Percentiles rank a stretch among this genome's conserved stretches.
Evolutionary conservation across 92 coral and sea anemone genomes (phyloP).

Genomic region (Desmophyllum pertusum): DNA sequence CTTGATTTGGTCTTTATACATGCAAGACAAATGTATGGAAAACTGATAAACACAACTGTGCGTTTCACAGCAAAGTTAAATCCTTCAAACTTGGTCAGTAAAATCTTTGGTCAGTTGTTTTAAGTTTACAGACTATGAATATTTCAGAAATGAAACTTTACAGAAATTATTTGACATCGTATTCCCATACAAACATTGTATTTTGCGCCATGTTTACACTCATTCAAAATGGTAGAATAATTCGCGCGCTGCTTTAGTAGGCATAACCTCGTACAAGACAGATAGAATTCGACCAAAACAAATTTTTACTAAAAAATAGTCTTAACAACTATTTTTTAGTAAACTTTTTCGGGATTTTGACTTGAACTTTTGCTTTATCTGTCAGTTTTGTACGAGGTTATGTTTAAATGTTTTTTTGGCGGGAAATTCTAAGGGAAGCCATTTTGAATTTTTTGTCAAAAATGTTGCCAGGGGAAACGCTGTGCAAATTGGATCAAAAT

Average conservation of each 20-base stretch:
- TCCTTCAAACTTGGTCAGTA: neutral
- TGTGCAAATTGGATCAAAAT: constrained; percentile 1
- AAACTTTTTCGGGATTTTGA: too few relatives aligned
- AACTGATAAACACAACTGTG: neutral
- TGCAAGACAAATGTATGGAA: neutral
- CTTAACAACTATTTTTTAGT: too few relatives aligned
- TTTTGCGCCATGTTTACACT: neutral
- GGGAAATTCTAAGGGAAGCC: neutral
- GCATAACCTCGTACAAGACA: neutral
- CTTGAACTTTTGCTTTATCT: neutral
- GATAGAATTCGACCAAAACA: neutral
- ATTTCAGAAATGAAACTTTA: neutral
- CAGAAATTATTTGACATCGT: neutral
- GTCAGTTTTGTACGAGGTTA: neutral
- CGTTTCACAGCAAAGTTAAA: neutral
- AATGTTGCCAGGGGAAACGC: neutral
- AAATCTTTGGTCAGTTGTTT: neutral
- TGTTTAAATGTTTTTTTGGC: neutral
- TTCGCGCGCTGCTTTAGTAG: neutral
- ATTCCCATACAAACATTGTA: neutral
- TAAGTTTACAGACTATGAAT: neutral
- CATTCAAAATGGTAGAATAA: neutral
- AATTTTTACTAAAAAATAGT: neutral
- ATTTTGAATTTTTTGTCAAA: neutral
- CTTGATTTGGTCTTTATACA: neutral